Evolutionary conservation across 2,797 vertebrate genomes (phyloP), one percentile per base, ranked within the genome.

Genomic region (Siniperca scherzeri): DNA sequence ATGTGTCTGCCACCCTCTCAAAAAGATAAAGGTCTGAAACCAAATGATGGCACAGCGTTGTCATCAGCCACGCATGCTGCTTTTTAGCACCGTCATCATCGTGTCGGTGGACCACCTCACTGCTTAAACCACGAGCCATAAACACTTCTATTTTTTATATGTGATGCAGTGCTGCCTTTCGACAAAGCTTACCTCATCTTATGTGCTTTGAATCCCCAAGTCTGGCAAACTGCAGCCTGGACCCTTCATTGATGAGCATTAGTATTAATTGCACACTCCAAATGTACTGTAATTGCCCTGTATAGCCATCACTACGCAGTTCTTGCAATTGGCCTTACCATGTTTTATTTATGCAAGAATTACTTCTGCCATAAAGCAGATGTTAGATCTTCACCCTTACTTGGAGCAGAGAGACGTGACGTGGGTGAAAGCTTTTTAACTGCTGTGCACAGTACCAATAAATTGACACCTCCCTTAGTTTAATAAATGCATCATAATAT

Each of bases 131-230:
- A 19, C 9, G 42, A 85, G 61, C n/a, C 68, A 53, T 21, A 8
- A 79, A 52, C 61, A 1, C 17, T 11, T 44, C 10, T 55, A 22
- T 68, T 77, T 73, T 76, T 70, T 36, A 44, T 59, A 62, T 44
- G 73, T 64, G 77, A 81, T 79, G 88, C 93, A 80, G 84, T 44
- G 68, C 81, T 22, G 57, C 78, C 40, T 71, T 33, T 48, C 27
- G 1, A 77, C 78, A 70, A 67, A 46, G 83, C 82, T 89, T 89
- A 90, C 86, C 85, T 92, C 91, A 89, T 91, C 56, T n/a, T 74
- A 69, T 92, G 91, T 89, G 90, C 90, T 79, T 70, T 55, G 85
- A 92, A 90, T 90, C 77, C 73, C 33, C 59, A 81, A 91, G 69
- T 62, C 57, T 75, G 73, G 38, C 53, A 27, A 72, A 59, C 74